Conservation (phyloP, 2,797 vertebrate species). For the Hylomyscus alleni region DNA sequence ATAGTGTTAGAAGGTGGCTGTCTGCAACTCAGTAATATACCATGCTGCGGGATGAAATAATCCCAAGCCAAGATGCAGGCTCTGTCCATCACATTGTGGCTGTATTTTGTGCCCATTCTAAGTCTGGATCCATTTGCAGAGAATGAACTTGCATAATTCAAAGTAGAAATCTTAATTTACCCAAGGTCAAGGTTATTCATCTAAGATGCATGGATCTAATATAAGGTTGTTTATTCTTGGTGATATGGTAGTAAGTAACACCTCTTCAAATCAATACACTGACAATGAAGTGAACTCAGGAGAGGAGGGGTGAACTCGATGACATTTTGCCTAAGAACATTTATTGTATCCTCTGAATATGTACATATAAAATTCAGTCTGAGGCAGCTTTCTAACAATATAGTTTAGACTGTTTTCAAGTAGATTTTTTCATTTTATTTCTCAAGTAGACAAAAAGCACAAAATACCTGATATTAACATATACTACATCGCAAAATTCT, state of each 20-base stretch:
- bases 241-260: not conserved
- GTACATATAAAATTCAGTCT: not conserved
- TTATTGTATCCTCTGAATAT: not conserved
- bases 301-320: not conserved
- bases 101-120: not conserved
- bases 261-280: not conserved
- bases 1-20: no score
- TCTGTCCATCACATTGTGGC: not conserved
- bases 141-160: not conserved
- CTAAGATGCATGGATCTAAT: no score
- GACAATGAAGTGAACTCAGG: not conserved
- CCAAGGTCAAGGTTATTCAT: not conserved
- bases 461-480: not conserved
- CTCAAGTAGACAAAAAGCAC: not conserved
- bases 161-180: not conserved
- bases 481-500: not conserved
- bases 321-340: not conserved
- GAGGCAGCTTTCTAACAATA: not conserved
- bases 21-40: not conserved
- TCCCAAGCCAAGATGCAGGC: not conserved
- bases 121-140: not conserved
- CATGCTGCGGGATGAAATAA: no score
- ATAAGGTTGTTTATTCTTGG: not conserved
- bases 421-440: not conserved
- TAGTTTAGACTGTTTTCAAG: not conserved